Evolutionary conservation across 2,797 vertebrate species (phyloP), one percentile per base, ranked within the genome.

Genomic region (Furcifer pardalis): DNA sequence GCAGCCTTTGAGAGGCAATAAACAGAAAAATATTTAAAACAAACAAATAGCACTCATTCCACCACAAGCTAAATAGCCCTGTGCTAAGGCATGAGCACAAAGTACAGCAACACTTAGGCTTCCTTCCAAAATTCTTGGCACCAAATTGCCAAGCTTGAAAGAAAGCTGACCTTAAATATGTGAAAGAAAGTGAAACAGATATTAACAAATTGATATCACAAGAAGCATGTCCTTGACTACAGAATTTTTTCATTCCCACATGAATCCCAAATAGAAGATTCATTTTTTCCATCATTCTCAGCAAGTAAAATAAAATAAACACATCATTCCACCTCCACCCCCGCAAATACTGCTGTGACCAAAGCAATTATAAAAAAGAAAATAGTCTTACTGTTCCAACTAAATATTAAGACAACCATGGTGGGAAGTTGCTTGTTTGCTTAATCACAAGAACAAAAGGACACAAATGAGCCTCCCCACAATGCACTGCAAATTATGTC

Each of bases 241-340:
- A 82, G 84, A 44, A 19, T 87, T 7, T 30, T 75, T 71, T 86
- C 73, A 65, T 79, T 90, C 72, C 68, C 25, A 86, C 8, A 71
- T 8, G 79, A 92, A 89, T 35, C 32, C 19, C 91, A 88, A 72
- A 85, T 21, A 89, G 74, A 91, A 92, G 87, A 92, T 83, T 87
- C 72, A 88, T 4, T 68, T 30, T 37, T 83, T 84, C 60, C 1
- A 84, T 77, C 42, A 84, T 56, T 90, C 30, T 80, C 79, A 93
- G 77, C n/a, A 89, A 73, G n/a, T 15, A 89, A 90, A 89, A 82
- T 81, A 82, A 82, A 56, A 40, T 4, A 23, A 27, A 56, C 27
- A 32, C 5, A 52, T 66, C 5, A 63, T 49, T 78, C n/a, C n/a
- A n/a, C n/a, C n/a, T 2, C 74, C 17, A 44, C 30, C 59, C 60